Base-by-base conservation (phyloP, 2,888 invertebrate genomes). In the Frankliniella intonsa region DNA sequence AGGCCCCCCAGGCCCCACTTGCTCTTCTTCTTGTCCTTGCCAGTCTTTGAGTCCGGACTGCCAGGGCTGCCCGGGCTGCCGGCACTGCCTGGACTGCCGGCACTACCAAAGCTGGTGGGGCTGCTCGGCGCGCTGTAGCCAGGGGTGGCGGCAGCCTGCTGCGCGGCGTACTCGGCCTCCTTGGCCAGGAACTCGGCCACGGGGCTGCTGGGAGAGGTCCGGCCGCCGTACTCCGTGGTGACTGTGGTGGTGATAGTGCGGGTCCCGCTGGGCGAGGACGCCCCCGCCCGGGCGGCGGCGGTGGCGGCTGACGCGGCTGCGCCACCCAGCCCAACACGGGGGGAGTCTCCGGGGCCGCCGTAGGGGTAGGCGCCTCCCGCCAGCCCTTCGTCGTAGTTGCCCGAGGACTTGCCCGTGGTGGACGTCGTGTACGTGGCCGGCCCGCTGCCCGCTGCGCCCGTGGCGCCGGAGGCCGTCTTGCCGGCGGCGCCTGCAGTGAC, bases 11-110 rank as follows among this genome's bases (percentile, higher is more conserved):
- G 25, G 25, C 83, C 22, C 3, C 87, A 86, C 82, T 86, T 87
- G 17, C 88, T 87, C 65, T 86, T 86, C 50, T 85, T 85, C 76
- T 86, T 86, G 83, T 86, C 87, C n/a, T 87, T 86, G 5, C 86
- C 82, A 69, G 88, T 87, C 85, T 55, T 87, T 5, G 38, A 38
- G 38, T 38, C 38, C 38, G 38, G 38, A 82, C 7, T 87, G 87
- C 5, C 87, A 86, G 87, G 84, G 55, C 84, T 87, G 69, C 85
- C 86, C 69, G 87, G 87, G 65, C 87, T 87, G 11, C 84, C 85
- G 2, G 69, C 22, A 10, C 69, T 76, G 25, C 69, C 85, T 86
- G 80, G 87, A 86, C 0, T 86, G 86, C 81, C 86, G 86, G 0
- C 87, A 87, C 27, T 87, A 84, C 82, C 51, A 10, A 82, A 49